A percentile compares a stretch with the other conserved stretches of the same genome.
Evolutionary conservation across 2,113 vertebrate species (phyloP).

Genomic region (Syngnathoides biaculeatus): DNA sequence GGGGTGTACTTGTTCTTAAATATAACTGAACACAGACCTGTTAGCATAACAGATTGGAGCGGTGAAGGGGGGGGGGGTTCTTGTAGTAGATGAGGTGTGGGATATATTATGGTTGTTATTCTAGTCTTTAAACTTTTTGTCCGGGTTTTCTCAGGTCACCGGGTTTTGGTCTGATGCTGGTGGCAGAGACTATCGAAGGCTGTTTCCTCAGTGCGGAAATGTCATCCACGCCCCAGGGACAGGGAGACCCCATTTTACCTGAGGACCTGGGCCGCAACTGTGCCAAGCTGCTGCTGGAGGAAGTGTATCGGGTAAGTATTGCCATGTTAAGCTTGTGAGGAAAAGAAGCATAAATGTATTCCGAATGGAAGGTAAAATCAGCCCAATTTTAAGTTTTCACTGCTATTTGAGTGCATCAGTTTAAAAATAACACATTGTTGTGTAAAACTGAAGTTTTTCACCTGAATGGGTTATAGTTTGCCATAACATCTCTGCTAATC

Average conservation of each 20-base stretch:
- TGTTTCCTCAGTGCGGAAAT: conserved; percentile 87
- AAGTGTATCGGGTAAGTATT: conserved; percentile 84
- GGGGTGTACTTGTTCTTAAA: background rate
- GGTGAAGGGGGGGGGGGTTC: background rate
- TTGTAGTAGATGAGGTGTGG: background rate
- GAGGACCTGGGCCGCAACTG: conserved; percentile 90
- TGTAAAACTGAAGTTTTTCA: no score
- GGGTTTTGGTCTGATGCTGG: conserved; percentile 87
- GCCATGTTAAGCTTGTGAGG: background rate
- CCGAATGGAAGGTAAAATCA: background rate
- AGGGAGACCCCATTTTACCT: conserved; percentile 81
- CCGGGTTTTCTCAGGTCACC: conserved; percentile 79
- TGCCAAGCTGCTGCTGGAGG: conserved; percentile 90
- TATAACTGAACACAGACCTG: background rate
- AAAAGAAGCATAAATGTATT: background rate
- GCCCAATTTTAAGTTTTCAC: background rate
- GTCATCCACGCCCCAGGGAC: conserved; percentile 86
- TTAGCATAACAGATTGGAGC: background rate
- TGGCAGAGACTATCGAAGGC: conserved; percentile 88
- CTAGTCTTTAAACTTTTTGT: background rate
- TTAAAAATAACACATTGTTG: no score
- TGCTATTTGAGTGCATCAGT: no score
- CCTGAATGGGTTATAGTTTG: no score
- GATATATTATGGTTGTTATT: background rate
- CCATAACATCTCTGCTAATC: no score